phyloP scores from a whole-genome alignment of 1,140 invertebrate genomes.

The Megalopta genalis region DNA sequence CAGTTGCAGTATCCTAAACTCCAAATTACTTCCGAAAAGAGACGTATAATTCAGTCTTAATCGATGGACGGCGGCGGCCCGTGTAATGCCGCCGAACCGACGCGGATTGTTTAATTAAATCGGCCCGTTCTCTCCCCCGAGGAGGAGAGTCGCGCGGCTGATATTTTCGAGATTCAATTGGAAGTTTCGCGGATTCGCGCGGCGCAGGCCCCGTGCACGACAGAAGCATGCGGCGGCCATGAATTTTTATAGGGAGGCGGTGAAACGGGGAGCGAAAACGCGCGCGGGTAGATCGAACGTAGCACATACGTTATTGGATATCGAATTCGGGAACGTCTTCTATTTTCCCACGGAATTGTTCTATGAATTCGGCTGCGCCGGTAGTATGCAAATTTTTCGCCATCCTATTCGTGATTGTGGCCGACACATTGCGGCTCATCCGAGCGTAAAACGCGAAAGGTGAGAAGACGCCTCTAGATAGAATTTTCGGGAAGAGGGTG shows the following conservation, averaged over 20 bases:
- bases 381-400: slow-evolving; percentile 10
- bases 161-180: slow-evolving; percentile 38
- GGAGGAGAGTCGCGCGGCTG: background rate
- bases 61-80: slow-evolving; percentile 38
- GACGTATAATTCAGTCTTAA: slow-evolving; percentile 59
- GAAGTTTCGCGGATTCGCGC: slow-evolving; percentile 24
- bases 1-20: slow-evolving; percentile 48
- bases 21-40: slow-evolving; percentile 52
- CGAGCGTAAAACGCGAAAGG: too few species aligned
- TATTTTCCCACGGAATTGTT: slow-evolving; percentile 7
- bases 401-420: too few species aligned
- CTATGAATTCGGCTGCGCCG: background rate
- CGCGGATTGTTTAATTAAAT: slow-evolving; percentile 58
- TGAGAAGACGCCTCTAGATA: background rate
- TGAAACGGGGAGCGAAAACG: too few species aligned
- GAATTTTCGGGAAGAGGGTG: background rate
- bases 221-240: background rate
- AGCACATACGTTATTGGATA: slow-evolving; percentile 2
- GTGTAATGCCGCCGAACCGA: slow-evolving; percentile 32
- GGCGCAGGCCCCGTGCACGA: background rate
- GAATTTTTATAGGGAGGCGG: slow-evolving; percentile 29
- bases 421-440: too few species aligned
- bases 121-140: background rate
- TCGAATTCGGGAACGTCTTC: background rate
- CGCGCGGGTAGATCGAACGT: background rate